Evolutionary conservation across 2,888 invertebrate genomes (phyloP).

Genomic region (Macaria notata): DNA sequence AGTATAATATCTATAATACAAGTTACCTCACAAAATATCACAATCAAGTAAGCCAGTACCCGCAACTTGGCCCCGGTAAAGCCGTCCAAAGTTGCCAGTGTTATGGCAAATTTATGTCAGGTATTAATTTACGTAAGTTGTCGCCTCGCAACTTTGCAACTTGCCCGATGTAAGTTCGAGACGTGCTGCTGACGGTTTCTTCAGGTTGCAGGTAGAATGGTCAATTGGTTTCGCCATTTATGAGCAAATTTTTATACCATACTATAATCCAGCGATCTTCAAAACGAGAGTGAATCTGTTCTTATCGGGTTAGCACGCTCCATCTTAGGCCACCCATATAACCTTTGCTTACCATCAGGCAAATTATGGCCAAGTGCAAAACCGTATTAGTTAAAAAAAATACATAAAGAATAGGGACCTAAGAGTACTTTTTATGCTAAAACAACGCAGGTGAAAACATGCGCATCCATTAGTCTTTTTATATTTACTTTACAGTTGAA

Average conservation of each 20-base stretch:
- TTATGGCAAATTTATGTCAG: slow-evolving; percentile 82
- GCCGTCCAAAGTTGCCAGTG: slow-evolving; percentile 62
- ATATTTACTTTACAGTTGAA: no score
- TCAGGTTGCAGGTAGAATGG: background rate
- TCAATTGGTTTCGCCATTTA: no score
- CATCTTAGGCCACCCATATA: background rate
- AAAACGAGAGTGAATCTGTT: no score
- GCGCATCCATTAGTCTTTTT: no score
- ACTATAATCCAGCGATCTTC: background rate
- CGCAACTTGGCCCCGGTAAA: slow-evolving; percentile 55
- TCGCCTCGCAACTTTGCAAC: slow-evolving; percentile 47
- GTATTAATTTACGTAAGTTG: slow-evolving; percentile 80
- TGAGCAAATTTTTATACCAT: background rate
- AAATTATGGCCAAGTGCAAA: no score
- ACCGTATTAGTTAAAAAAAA: background rate
- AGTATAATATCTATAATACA: no score
- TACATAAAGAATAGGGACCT: background rate
- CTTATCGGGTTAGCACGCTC: no score
- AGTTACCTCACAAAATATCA: no score
- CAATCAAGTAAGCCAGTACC: no score
- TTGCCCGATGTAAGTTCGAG: slow-evolving; percentile 54
- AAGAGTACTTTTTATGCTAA: background rate
- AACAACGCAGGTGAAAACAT: no score
- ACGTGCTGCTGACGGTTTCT: slow-evolving; percentile 57
- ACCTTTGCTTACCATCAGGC: background rate